Evolutionary conservation across 2,113 vertebrate genomes (phyloP), one percentile per base, ranked within the genome.

Genomic region (Regulus satrapa): DNA sequence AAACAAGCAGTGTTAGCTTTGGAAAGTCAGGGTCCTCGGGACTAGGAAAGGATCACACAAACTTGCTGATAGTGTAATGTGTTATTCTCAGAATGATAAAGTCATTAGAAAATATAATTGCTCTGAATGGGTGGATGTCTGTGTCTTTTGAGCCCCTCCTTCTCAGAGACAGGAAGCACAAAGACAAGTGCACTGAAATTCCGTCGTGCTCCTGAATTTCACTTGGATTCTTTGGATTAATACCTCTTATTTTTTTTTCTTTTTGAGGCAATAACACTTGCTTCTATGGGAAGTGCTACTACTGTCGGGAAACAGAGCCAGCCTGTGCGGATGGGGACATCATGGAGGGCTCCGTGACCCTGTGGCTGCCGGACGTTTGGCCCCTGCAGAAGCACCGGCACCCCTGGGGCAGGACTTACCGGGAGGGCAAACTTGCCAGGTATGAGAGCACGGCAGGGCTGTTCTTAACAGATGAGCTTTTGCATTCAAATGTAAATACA

Each of bases 271-370:
- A 99, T 88, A 99, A 99, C 92, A 99, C 98, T 8, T 99, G 99
- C 80, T 99, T 99, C 98, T 99, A 99, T 48, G 99, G 99, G 48
- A 99, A 99, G 97, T 99, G 99, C 97, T 99, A 99, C 91, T 99
- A 99, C 92, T 99, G 99, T 89, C 98, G 99, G 59, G 99, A 99
- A 88, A 99, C 98, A 11, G 99, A 99, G 96, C 99, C 99, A 8
- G 99, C 99, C 0, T 99, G 99, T 97, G 99, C 99, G 0, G 99
- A 99, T 0, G 98, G 98, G 10, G 99, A 99, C 91, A 71, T 98
- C 18, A 99, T 99, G 99, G 99, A 99, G 95, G 99, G 99, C 2
- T 99, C 99, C 0, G 96, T 99, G 85, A 99, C 99, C 0, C 98
- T 99, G 23, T 99, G 99, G 99, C 98, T 99, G 26, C 99, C 99